Evolutionary conservation across 2,797 vertebrate species (phyloP).

Genomic region (Mionectes olivaceus): DNA sequence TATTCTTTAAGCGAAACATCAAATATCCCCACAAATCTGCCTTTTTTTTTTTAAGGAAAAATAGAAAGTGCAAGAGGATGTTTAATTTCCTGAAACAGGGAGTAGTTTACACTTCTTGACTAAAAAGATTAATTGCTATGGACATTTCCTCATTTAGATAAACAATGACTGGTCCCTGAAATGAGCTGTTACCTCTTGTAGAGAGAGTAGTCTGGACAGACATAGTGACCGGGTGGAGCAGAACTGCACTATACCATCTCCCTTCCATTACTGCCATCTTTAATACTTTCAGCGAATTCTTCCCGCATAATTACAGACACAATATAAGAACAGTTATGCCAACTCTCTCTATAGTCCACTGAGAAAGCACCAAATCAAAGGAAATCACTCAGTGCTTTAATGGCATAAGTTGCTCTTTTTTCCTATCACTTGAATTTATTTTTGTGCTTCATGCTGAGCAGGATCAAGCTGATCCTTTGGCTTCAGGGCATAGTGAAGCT

Average conservation of each 20-base stretch:
- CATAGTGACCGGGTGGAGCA: accelerated
- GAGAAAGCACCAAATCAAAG: neutral
- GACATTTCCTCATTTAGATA: neutral
- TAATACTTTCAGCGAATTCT: neutral
- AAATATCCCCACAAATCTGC: neutral
- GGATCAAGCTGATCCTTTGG: neutral
- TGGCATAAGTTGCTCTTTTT: neutral
- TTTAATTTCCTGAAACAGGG: constrained; percentile 2
- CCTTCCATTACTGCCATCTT: neutral
- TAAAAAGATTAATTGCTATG: neutral
- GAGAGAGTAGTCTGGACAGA: neutral
- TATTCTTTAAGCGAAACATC: constrained; percentile 33
- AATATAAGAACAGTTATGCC: neutral
- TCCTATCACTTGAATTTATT: neutral
- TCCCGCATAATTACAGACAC: neutral
- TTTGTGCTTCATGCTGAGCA: neutral
- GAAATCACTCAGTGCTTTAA: neutral
- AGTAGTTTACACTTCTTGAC: neutral
- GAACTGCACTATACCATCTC: neutral
- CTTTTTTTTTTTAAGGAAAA: neutral
- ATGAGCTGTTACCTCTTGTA: neutral
- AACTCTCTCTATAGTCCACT: neutral
- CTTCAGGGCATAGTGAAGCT: neutral
- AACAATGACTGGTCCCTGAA: neutral
- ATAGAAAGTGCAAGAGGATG: neutral